phyloP scores from a whole-genome alignment of 2,113 vertebrate genomes.

The Paramormyrops kingsleyae region DNA sequence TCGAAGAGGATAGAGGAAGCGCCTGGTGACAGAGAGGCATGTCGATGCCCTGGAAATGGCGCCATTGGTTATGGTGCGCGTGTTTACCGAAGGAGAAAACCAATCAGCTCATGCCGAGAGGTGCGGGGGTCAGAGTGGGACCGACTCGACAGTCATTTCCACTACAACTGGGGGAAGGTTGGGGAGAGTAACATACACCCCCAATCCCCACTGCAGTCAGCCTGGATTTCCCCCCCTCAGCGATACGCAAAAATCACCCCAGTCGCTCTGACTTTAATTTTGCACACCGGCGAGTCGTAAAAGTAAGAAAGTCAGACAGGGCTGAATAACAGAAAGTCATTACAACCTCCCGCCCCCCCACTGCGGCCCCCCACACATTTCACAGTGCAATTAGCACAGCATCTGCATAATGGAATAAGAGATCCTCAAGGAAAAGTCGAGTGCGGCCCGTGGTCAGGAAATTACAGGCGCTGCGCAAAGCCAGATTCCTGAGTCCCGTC shows the following conservation, averaged over 20 bases:
- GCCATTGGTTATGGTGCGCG: not conserved
- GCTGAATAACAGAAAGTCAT: not conserved
- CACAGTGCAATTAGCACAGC: not conserved
- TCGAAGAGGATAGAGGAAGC: not conserved
- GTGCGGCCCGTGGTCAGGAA: not conserved
- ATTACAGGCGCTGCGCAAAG: not conserved
- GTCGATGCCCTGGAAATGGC: not conserved
- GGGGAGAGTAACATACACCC: not conserved
- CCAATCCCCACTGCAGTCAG: not conserved
- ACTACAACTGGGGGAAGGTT: not conserved
- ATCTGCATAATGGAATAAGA: not conserved
- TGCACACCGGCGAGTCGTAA: not conserved
- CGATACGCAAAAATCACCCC: not conserved
- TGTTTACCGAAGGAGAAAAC: not conserved
- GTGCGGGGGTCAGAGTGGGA: not conserved
- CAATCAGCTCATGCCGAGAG: not conserved
- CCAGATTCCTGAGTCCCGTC: not conserved
- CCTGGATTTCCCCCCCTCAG: not conserved
- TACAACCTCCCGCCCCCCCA: not conserved
- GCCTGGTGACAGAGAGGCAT: not conserved
- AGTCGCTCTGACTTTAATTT: not conserved
- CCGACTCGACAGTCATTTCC: not conserved
- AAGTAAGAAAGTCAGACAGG: not conserved
- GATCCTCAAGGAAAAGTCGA: not conserved
- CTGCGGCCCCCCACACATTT: not conserved